These are phyloP conservation scores for Hemicrepidius hirtus DNA, from an alignment of 2,888 invertebrate species.

Conservation along the genomic window DNA sequence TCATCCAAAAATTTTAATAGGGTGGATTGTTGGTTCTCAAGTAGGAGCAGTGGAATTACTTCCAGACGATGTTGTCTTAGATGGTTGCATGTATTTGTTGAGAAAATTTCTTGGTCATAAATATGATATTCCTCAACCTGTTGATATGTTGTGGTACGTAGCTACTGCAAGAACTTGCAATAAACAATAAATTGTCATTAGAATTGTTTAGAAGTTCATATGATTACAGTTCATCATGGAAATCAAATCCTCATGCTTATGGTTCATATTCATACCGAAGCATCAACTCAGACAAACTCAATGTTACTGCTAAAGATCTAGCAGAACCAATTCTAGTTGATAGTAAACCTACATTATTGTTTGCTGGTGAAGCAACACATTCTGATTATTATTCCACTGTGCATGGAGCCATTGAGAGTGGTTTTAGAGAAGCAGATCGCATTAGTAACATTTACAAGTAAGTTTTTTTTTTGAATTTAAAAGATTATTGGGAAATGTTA, in stretches of 20 bases:
- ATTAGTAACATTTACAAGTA: conserved; percentile 67
- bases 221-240: conserved; percentile 81
- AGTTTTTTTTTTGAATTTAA: conserved; percentile 40
- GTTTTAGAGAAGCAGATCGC: conserved; percentile 74
- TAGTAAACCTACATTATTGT: conserved; percentile 74
- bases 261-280: conserved; percentile 83
- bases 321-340: conserved; percentile 75
- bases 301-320: conserved; percentile 74
- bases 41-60: conserved; percentile 78
- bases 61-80: conserved; percentile 73
- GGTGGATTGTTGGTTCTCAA: conserved; percentile 81
- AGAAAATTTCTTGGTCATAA: conserved; percentile 74
- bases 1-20: conserved; percentile 79
- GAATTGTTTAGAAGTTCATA: no score
- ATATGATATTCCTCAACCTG: conserved; percentile 73
- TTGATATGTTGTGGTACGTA: conserved; percentile 64
- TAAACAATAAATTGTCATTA: background rate
- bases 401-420: conserved; percentile 75
- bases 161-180: background rate
- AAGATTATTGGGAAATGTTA: no score
- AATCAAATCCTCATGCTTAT: conserved; percentile 79
- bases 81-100: conserved; percentile 74
- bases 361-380: conserved; percentile 79
- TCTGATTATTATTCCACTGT: conserved; percentile 73
- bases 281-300: conserved; percentile 72